phyloP scores from a whole-genome alignment of 2,113 vertebrate genomes.

The Formicarius rufipectus region DNA sequence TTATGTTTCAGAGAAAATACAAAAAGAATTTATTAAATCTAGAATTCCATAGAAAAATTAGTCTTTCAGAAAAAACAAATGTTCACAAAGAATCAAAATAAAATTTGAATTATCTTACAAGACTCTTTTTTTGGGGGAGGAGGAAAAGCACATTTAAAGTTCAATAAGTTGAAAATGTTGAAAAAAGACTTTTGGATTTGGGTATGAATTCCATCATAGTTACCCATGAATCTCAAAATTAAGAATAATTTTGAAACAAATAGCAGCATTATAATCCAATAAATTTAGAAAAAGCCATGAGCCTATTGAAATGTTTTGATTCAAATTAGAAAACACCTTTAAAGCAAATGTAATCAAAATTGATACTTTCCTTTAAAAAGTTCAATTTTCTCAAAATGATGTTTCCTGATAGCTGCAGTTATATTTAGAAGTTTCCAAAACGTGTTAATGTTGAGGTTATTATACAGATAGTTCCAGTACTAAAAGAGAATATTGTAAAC shows the following conservation, averaged over 20 bases:
- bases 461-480: conserved; percentile 49
- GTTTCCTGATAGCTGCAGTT: conserved; percentile 57
- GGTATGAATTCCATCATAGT: neutral
- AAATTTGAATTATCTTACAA: neutral
- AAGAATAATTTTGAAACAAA: neutral
- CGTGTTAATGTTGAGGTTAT: conserved; percentile 58
- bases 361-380: conserved; percentile 36
- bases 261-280: neutral
- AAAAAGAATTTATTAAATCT: neutral
- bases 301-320: neutral
- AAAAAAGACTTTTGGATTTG: rapidly evolving
- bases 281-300: neutral
- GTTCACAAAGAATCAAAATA: neutral
- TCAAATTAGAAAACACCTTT: conserved; percentile 55
- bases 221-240: neutral
- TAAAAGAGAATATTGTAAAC: conserved; percentile 37
- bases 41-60: neutral
- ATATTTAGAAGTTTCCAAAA: conserved; percentile 57
- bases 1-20: neutral
- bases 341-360: conserved; percentile 47
- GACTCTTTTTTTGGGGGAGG: neutral
- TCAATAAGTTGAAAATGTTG: neutral
- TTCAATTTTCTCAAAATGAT: conserved; percentile 42
- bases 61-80: neutral
- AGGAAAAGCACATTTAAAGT: neutral